Base-by-base conservation (phyloP, 2,888 invertebrate genomes). In the Drosophila melanocephala region DNA sequence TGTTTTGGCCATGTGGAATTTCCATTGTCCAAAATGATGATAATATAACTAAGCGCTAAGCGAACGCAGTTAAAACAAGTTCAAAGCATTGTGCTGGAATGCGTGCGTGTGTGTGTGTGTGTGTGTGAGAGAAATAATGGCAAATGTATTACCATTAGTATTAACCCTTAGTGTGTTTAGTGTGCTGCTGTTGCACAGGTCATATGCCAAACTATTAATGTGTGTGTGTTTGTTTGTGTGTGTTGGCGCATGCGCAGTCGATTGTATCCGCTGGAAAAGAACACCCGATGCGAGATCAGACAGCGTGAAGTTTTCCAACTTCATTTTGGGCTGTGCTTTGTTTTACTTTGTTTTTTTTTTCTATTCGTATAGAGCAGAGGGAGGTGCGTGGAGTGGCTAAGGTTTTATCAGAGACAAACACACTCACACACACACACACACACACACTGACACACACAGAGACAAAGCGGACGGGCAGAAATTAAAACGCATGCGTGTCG, bases 401-500 rank as follows among this genome's bases (percentile, higher is more conserved):
- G 70, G 66, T 77, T 68, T 79, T 72, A 79, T 58, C 65, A 65
- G 79, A 63, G 69, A 64, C 42, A 78, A 32, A 72, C 26, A 73
- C 56, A 53, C 16, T 61, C 28, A 71, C 33, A 67, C 33, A 72
- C 42, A 51, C 14, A 39, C 39, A 22, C 10, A 50, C 14, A 19
- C 16, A 44, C 16, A 22, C 22, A 22, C 22, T 22, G 22, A 22
- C 22, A 22, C 22, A 16, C 16, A 16, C 16, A 44, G 47, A 22
- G 47, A 50, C 60, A 76, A 69, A 51, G 28, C 19, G 37, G 37
- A n/a, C 68, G 80, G 68, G 65, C 77, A 84, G 79, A 75, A 80
- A 77, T 66, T 69, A 74, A 80, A 77, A 80, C 81, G 86, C 87
- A 86, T 87, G 87, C 86, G 87, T 87, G 87, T 85, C 88, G 86